These are phyloP conservation scores for Centroberyx gerrardi DNA, from an alignment of 2,797 vertebrate genomes.

Conservation along the genomic window DNA sequence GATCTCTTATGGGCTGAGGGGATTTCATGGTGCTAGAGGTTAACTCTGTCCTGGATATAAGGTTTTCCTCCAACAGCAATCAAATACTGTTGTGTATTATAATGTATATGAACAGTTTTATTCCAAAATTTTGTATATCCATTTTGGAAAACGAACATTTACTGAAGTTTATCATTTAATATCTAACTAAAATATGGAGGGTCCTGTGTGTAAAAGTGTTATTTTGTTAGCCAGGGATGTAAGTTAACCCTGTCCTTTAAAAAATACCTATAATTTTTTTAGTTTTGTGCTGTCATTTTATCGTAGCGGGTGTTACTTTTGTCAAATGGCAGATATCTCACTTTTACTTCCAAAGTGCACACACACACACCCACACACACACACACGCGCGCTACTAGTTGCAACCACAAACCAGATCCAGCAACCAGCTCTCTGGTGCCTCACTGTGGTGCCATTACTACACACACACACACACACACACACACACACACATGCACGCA, in stretches of 20 bases:
- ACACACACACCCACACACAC: no score
- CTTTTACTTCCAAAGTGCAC: not conserved
- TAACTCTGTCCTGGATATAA: no score
- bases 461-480: not conserved
- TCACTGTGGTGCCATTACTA: slow-evolving; percentile 12
- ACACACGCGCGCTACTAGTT: not conserved
- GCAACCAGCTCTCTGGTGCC: slow-evolving; percentile 21
- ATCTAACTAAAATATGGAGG: not conserved
- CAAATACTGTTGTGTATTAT: slow-evolving; percentile 1
- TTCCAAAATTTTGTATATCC: not conserved
- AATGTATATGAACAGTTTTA: not conserved
- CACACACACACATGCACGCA: slow-evolving; percentile 8
- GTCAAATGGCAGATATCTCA: not conserved
- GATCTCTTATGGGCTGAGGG: no score
- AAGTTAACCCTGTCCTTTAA: not conserved
- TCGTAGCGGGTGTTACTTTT: not conserved
- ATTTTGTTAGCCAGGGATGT: no score
- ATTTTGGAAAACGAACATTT: no score
- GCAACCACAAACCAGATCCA: slow-evolving; percentile 5
- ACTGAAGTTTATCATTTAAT: no score
- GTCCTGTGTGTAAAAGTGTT: not conserved
- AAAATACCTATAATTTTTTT: not conserved
- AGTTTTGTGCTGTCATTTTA: not conserved
- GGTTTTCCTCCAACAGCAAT: no score
- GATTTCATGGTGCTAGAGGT: no score